Conservation (phyloP, 2,888 invertebrate species). For the Gastrophysa polygoni region DNA sequence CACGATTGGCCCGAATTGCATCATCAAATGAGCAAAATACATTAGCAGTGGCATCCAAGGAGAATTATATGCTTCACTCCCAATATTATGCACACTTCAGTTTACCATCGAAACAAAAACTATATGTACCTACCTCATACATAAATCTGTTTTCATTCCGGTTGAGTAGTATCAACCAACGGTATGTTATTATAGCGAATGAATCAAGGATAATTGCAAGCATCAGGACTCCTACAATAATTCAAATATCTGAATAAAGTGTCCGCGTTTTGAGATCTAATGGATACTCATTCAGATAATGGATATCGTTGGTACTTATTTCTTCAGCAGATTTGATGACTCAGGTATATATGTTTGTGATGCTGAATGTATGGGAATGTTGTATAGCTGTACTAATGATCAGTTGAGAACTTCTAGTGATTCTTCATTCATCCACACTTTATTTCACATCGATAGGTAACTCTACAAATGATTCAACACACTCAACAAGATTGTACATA, state of each 20-base stretch:
- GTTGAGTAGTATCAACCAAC: conserved; percentile 3
- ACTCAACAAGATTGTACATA: too few species aligned
- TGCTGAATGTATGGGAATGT: neutral
- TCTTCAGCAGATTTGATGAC: neutral
- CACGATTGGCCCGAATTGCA: too few species aligned
- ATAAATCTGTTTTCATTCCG: conserved; percentile 8
- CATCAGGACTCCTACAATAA: conserved; percentile 6
- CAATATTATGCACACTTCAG: too few species aligned
- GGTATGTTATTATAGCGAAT: conserved; percentile 18
- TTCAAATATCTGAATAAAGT: conserved; percentile 15
- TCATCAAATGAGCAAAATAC: too few species aligned
- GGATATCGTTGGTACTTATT: neutral
- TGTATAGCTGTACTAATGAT: conserved; percentile 4
- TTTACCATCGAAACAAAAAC: too few species aligned
- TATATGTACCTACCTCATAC: too few species aligned
- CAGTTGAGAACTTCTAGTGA: too few species aligned
- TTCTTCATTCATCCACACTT: too few species aligned
- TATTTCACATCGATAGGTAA: too few species aligned
- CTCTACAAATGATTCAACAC: too few species aligned
- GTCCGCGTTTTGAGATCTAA: conserved; percentile 13
- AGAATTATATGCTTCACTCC: too few species aligned
- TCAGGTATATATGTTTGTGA: neutral
- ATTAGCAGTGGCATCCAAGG: too few species aligned
- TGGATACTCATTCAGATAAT: conserved; percentile 14
- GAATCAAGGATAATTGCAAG: conserved; percentile 21